Evolutionary conservation across 2,888 invertebrate genomes (phyloP), one percentile per base, ranked within the genome.

Genomic region (Sphinx pinastri): DNA sequence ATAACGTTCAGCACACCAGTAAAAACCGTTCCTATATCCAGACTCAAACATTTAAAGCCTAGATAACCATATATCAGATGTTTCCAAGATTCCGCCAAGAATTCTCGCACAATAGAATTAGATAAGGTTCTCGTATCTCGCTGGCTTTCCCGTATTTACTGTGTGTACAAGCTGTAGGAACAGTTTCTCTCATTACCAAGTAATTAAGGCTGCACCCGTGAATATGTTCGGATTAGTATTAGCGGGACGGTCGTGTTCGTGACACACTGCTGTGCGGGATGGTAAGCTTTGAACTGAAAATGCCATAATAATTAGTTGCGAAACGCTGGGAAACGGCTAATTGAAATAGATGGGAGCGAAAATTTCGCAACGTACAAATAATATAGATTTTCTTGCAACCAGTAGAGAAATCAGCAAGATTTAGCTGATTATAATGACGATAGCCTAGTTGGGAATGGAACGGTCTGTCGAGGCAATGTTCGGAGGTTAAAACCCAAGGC

Each of bases 141-240:
- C 49, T 51, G 51, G 16, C 51, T 51, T 31, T 59, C 10, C 67
- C 7, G 38, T 38, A 38, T 55, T 71, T 58, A 54, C 60, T 72
- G 72, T 68, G 72, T 68, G 74, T 73, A 73, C 70, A 71, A 31
- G 51, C 49, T 68, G 73, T 54, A 71, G 70, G 70, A 74, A 69
- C 71, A 68, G 51, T 52, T 59, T 54, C 59, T 69, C 71, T 76
- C 73, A 79, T 80, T 80, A 76, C 71, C 71, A 63, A 63, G 71
- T 74, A 77, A 80, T 81, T 81, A 81, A 73, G 73, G 71, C 69
- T 77, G 70, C 76, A 77, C 74, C 70, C 66, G 73, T 68, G 71
- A 75, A 71, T 76, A 71, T 63, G 63, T 70, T 70, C 14, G 68
- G 75, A 80, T 78, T 77, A 77, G 76, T 77, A 70, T 72, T 74